A percentile compares a stretch with the other conserved stretches of the same genome.
phyloP scores from a whole-genome alignment of 2,113 vertebrate genomes.

The Laticauda colubrina region DNA sequence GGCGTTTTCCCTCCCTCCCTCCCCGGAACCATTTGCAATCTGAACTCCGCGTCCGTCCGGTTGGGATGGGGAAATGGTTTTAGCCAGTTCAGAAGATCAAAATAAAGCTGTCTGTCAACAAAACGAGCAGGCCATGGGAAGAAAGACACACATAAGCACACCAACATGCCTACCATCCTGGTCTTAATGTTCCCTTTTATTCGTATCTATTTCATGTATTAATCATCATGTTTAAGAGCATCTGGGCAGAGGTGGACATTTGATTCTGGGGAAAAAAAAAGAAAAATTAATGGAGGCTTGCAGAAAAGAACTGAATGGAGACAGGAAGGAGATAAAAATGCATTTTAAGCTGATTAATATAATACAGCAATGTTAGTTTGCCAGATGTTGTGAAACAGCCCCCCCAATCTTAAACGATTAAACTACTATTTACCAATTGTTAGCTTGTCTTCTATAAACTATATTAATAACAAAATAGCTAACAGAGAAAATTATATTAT shows the following conservation, averaged over 20 bases:
- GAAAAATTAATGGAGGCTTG: neutral
- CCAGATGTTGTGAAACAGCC: no score
- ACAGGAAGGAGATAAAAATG: neutral
- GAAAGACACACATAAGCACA: neutral
- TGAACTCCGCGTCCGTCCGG: accelerated
- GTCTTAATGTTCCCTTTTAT: no score
- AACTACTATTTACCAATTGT: neutral
- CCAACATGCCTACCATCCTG: accelerated
- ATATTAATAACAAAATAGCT: no score
- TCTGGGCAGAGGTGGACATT: neutral
- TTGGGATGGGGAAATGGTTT: neutral
- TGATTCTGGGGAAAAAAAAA: neutral
- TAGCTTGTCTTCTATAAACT: no score
- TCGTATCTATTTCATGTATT: no score
- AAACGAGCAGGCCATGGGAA: neutral
- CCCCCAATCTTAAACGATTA: neutral
- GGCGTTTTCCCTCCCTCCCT: no score
- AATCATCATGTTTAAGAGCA: neutral
- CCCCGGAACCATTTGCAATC: no score
- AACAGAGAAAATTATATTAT: no score
- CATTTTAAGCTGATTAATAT: neutral
- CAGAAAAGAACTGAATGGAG: neutral
- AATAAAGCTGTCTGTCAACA: neutral
- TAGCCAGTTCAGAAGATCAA: neutral
- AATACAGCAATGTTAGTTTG: no score